phyloP scores from a whole-genome alignment of 2,888 invertebrate species.

The Pachydiplax longipennis region DNA sequence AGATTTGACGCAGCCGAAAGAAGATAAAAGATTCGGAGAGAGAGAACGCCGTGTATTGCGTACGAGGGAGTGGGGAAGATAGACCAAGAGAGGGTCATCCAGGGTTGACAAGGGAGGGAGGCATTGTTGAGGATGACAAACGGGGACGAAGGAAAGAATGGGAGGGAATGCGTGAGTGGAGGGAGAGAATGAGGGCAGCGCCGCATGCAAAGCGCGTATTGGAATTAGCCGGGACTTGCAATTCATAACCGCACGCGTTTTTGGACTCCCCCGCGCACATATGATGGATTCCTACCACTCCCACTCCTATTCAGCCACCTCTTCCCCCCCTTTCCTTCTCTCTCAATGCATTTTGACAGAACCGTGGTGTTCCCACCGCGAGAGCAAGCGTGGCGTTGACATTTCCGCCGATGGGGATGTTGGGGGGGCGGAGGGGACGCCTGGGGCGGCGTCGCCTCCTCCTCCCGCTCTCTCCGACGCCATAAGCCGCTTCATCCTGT shows the following conservation, averaged over 20 bases:
- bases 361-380: slow-evolving; percentile 27
- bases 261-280: slow-evolving; percentile 10
- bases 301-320: slow-evolving; percentile 7
- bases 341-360: slow-evolving; percentile 34
- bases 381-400: slow-evolving; percentile 38
- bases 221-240: slow-evolving; percentile 46
- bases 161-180: not conserved
- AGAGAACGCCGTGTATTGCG: not conserved
- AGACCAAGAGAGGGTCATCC: not conserved
- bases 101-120: not conserved
- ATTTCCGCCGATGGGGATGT: slow-evolving; percentile 10
- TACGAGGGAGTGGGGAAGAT: not conserved
- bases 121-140: slow-evolving; percentile 28
- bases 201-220: slow-evolving; percentile 44
- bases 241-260: slow-evolving; percentile 47
- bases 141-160: not conserved
- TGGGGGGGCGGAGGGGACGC: not conserved
- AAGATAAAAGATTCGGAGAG: not conserved
- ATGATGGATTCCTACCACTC: slow-evolving; percentile 35
- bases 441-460: not conserved
- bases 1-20: slow-evolving; percentile 16
- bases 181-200: slow-evolving; percentile 12
- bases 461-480: not conserved
- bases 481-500: not conserved
- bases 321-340: not conserved